phyloP scores from a whole-genome alignment of 2,797 vertebrate species.

The Odontamblyopus rebecca region DNA sequence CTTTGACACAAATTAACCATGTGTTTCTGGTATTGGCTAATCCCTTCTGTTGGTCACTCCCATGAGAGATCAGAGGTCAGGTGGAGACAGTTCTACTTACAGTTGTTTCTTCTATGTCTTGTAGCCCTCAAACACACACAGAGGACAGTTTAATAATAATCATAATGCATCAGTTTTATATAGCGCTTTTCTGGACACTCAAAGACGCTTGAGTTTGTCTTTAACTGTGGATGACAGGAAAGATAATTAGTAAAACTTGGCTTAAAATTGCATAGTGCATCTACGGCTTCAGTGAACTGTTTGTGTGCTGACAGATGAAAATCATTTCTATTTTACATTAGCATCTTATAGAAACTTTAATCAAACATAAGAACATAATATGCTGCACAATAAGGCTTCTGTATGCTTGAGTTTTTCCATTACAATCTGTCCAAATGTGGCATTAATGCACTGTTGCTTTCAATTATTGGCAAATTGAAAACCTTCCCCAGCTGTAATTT shows the following conservation, averaged over 20 bases:
- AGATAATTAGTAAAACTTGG: neutral
- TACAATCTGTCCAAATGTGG: slow-evolving; percentile 19
- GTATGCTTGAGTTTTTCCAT: slow-evolving; percentile 7
- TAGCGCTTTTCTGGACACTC: too few relatives aligned
- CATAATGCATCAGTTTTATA: too few relatives aligned
- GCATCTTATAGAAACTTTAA: slow-evolving; percentile 32
- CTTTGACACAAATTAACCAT: neutral
- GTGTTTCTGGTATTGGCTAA: neutral
- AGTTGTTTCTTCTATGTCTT: neutral
- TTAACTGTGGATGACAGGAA: neutral
- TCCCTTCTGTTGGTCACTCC: neutral
- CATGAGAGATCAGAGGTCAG: neutral
- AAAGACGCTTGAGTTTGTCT: too few relatives aligned
- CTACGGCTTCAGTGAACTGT: slow-evolving; percentile 8
- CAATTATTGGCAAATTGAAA: slow-evolving; percentile 29
- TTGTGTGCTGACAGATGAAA: slow-evolving; percentile 29
- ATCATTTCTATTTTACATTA: slow-evolving; percentile 30
- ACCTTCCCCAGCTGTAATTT: slow-evolving; percentile 22
- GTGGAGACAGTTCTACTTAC: too few relatives aligned
- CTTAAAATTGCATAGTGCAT: neutral
- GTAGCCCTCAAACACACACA: neutral
- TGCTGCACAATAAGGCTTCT: neutral
- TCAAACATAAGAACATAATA: slow-evolving; percentile 29
- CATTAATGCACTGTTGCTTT: slow-evolving; percentile 31
- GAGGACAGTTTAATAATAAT: neutral